phyloP scores from a whole-genome alignment of 2,888 invertebrate genomes.

The Lepidochitona cinerea region DNA sequence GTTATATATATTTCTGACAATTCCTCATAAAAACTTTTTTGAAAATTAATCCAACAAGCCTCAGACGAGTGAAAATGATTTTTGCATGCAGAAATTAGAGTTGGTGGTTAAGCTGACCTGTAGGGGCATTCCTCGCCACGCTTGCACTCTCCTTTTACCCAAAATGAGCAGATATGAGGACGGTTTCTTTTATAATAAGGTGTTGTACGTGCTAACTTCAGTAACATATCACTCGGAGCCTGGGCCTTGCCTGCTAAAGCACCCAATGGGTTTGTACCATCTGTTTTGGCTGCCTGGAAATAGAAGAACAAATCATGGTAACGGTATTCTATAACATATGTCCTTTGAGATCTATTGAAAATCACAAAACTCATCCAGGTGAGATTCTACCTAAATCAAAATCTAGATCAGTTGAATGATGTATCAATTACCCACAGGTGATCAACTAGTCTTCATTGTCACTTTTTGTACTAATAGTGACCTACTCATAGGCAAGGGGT shows the following conservation, averaged over 20 bases:
- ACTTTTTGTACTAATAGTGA: too few species aligned
- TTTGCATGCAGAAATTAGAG: not conserved
- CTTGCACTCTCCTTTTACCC: constrained; percentile 98
- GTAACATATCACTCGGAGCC: constrained; percentile 83
- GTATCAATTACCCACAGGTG: too few species aligned
- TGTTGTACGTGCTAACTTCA: constrained; percentile 90
- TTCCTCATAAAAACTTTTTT: too few species aligned
- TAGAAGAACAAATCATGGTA: not conserved
- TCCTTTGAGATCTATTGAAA: too few species aligned
- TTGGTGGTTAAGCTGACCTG: constrained; percentile 65
- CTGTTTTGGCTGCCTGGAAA: constrained; percentile 69
- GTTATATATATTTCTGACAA: too few species aligned
- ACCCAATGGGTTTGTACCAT: constrained; percentile 72
- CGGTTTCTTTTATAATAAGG: constrained; percentile 96
- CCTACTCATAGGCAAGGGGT: too few species aligned
- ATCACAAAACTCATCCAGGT: too few species aligned
- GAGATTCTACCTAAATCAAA: too few species aligned
- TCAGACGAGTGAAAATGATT: not conserved
- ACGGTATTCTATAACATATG: too few species aligned
- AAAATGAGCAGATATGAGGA: constrained; percentile 97
- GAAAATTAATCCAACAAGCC: not conserved
- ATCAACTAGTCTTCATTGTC: too few species aligned
- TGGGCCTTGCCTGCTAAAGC: constrained; percentile 76
- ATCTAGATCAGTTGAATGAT: too few species aligned
- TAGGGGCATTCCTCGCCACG: constrained; percentile 97